Conservation (phyloP, 2,797 vertebrate genomes). For the Prunella strophiata region DNA sequence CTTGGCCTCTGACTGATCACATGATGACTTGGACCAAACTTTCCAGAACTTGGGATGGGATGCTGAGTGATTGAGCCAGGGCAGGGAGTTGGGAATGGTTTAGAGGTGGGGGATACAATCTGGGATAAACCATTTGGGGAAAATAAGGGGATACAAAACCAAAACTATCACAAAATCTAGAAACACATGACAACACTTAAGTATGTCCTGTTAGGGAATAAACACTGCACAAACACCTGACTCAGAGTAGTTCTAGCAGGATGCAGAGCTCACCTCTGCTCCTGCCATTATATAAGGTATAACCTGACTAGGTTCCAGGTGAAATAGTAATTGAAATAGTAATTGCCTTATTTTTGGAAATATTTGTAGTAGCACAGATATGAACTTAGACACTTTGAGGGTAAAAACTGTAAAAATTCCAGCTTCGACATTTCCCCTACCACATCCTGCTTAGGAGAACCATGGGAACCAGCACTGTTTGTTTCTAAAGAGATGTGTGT, state of each 20-base stretch:
- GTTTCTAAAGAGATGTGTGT: background rate
- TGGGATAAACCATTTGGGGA: too few relatives aligned
- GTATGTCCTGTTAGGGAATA: background rate
- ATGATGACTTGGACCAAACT: too few relatives aligned
- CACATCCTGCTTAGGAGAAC: background rate
- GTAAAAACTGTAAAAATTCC: background rate
- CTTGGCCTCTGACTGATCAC: too few relatives aligned
- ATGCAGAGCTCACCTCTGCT: background rate
- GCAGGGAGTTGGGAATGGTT: too few relatives aligned
- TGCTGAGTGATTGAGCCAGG: too few relatives aligned
- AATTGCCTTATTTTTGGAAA: background rate
- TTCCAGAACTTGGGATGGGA: too few relatives aligned
- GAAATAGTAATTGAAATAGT: background rate
- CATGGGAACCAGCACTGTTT: accelerated
- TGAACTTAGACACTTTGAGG: background rate
- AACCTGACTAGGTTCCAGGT: background rate
- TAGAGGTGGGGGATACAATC: too few relatives aligned
- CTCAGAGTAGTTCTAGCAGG: background rate
- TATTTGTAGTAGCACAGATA: background rate
- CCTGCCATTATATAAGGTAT: background rate
- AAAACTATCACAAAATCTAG: too few relatives aligned
- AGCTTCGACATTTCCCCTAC: accelerated
- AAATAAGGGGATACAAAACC: too few relatives aligned
- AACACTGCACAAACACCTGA: accelerated
- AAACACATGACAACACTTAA: too few relatives aligned